phyloP scores from a whole-genome alignment of 2,113 vertebrate genomes.

The Phycodurus eques region DNA sequence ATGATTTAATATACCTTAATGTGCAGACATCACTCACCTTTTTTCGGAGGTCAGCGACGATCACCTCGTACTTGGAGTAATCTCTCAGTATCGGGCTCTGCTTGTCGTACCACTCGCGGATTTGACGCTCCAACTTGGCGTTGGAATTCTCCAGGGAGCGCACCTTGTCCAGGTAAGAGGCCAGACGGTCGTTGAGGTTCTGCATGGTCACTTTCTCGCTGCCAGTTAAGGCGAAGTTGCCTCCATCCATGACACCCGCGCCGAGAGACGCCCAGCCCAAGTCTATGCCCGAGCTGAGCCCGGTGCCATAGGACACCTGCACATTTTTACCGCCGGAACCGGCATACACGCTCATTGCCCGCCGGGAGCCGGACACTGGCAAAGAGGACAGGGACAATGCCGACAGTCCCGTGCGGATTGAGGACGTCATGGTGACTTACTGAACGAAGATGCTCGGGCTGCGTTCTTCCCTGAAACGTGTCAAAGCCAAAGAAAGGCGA shows the following conservation, averaged over 20 bases:
- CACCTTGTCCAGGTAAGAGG: constrained; percentile 73
- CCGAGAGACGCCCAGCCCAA: background rate
- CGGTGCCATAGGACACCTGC: constrained; percentile 55
- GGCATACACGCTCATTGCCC: constrained; percentile 54
- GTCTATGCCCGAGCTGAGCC: constrained; percentile 39
- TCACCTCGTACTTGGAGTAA: constrained; percentile 66
- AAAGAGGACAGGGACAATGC: constrained; percentile 23
- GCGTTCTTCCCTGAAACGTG: background rate
- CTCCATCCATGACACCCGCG: background rate
- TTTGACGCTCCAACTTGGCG: constrained; percentile 65
- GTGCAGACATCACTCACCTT: constrained; percentile 50
- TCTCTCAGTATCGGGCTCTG: constrained; percentile 46
- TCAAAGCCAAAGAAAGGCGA: background rate
- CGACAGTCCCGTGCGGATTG: background rate
- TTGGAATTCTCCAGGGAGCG: constrained; percentile 70
- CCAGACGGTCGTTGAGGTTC: constrained; percentile 77
- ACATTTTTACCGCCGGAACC: constrained; percentile 41
- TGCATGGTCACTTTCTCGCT: constrained; percentile 75
- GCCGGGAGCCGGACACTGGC: background rate
- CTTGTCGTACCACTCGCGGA: constrained; percentile 72
- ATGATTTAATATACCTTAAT: background rate
- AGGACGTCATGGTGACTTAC: constrained; percentile 22
- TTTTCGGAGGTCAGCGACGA: constrained; percentile 60
- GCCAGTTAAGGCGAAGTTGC: accelerated
- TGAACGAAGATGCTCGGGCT: background rate